Conservation (phyloP, 2,888 invertebrate species). For the Mellilla xanthometata region DNA sequence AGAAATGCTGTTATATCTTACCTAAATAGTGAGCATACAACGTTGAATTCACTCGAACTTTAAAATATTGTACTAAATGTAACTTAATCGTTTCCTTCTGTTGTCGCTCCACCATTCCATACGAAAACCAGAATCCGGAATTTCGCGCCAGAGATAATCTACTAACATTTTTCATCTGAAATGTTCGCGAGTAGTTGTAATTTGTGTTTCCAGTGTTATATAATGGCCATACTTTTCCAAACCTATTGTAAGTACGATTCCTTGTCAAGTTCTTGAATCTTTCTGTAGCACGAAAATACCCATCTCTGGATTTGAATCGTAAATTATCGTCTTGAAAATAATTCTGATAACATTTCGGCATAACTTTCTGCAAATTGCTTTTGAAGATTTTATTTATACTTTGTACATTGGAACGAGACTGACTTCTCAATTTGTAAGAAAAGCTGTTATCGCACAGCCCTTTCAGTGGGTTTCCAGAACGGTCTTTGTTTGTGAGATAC, state of each 20-base stretch:
- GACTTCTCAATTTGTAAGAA: conserved; percentile 38
- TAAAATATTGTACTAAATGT: conserved; percentile 67
- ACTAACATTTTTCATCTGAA: conserved; percentile 57
- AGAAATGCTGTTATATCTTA: too few species aligned
- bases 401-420: not conserved
- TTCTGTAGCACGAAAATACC: conserved; percentile 54
- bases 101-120: too few species aligned
- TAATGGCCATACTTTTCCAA: conserved; percentile 44
- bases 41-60: conserved; percentile 67
- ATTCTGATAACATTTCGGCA: conserved; percentile 5
- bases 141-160: conserved; percentile 42
- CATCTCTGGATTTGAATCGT: conserved; percentile 49
- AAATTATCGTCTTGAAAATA: conserved; percentile 13
- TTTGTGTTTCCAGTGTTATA: conserved; percentile 49
- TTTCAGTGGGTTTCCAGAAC: conserved; percentile 9
- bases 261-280: conserved; percentile 56
- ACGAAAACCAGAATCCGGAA: conserved; percentile 26
- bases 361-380: too few species aligned
- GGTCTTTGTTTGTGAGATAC: conserved; percentile 38
- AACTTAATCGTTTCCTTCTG: conserved; percentile 25
- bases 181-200: conserved; percentile 56
- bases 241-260: conserved; percentile 44
- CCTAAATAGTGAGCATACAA: conserved; percentile 63
- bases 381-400: too few species aligned
- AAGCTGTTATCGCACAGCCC: conserved; percentile 58